Evolutionary conservation across 92 coral and sea anemone species (phyloP), one percentile per base, ranked within the genome.

Genomic region (Desmophyllum pertusum): DNA sequence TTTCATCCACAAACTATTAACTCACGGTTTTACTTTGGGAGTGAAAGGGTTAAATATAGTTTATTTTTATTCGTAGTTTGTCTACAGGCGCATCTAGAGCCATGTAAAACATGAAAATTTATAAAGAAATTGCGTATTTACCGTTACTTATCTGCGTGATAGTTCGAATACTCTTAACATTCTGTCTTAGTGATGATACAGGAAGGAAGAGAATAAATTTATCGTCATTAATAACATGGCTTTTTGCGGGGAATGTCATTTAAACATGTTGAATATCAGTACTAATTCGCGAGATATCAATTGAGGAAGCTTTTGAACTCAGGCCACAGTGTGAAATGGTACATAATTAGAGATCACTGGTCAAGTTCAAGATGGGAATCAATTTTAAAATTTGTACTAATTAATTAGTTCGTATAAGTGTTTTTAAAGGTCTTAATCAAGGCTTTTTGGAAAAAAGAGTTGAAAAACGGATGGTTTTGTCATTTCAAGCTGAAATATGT

Each of bases 161-260:
- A 35, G 27, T 67, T 18, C 8, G 25, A 67, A 18, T 38, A 35
- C 45, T 43, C 27, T 67, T 37, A 37, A 67, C 73, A 2, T 1
- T 67, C 73, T 19, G 43, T 38, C 42, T 6, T 35, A 15, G 19
- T 19, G 5, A 67, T 67, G 10, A 36, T 1, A 19, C 73, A 67
- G 73, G 73, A 67, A 67, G 73, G 73, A 67, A 67, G 73, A 13
- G 43, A 5, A 67, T n/a, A 6, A 18, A 67, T 67, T 62, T 31
- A 23, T 59, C 21, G 25, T 62, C 35, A 62, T 62, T 31, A 38
- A 21, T 4, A 21, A 7, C 42, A 38, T 23, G 21, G 45, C 23
- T 18, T 38, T 42, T 37, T 36, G 29, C 18, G 27, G 6, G 9
- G 42, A 67, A 67, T 67, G 15, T 67, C 42, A 38, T 35, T 50